Conservation (phyloP, 1,140 invertebrate genomes). For the Lordiphosa collinella region DNA sequence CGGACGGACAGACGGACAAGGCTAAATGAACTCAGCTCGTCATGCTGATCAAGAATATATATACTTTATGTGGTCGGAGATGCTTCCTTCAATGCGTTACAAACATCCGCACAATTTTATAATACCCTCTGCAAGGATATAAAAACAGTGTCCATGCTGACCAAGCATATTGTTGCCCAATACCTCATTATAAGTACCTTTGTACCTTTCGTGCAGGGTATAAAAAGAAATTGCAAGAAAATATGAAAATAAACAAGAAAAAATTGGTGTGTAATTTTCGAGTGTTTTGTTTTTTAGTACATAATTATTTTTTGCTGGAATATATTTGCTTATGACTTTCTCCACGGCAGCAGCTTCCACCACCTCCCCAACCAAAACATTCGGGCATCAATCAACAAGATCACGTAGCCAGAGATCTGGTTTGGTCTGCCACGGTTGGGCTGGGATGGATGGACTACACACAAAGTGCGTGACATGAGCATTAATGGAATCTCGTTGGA, state of each 20-base stretch:
- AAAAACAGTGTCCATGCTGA: too few species aligned
- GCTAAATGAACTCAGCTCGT: too few species aligned
- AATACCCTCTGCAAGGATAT: too few species aligned
- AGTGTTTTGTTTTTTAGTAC: neutral
- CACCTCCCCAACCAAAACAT: neutral
- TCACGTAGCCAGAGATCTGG: conserved; percentile 3
- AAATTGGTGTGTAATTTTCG: conserved; percentile 3
- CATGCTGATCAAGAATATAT: too few species aligned
- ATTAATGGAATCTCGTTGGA: conserved; percentile 36
- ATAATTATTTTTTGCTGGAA: too few species aligned
- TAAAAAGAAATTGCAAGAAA: conserved; percentile 2
- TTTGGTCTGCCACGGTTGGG: neutral
- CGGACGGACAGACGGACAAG: too few species aligned
- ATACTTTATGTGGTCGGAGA: too few species aligned
- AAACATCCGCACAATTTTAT: too few species aligned
- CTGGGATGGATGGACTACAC: neutral
- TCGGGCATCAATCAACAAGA: conserved; percentile 8
- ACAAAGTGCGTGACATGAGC: conserved; percentile 44
- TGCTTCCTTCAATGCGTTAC: too few species aligned
- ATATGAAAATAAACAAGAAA: neutral
- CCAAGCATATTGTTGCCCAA: too few species aligned
- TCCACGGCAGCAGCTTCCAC: neutral
- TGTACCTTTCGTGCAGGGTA: too few species aligned
- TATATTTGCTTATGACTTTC: neutral
- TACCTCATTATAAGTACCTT: too few species aligned